A percentile compares a stretch with the other conserved stretches of the same genome.
Evolutionary conservation across 2,797 vertebrate genomes (phyloP).

Genomic region (Clarias laeviceps): DNA sequence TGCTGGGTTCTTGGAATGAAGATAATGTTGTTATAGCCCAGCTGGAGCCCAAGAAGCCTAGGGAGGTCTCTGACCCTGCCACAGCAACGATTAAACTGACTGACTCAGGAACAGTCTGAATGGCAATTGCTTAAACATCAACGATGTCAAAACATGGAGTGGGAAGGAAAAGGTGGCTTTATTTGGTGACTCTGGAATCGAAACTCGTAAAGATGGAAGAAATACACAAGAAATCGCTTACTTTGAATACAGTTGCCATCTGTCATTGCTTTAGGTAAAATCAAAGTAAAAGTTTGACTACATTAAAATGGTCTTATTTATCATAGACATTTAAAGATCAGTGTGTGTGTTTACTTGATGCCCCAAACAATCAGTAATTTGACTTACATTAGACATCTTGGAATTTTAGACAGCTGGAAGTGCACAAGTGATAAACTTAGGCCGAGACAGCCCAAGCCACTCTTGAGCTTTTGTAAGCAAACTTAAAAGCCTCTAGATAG

Average conservation of each 20-base stretch:
- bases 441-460: neutral
- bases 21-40: slow-evolving; percentile 67
- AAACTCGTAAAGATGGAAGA: neutral
- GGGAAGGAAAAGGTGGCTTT: slow-evolving; percentile 5
- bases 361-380: neutral
- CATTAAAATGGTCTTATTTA: neutral
- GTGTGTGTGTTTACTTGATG: neutral
- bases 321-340: neutral
- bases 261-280: neutral
- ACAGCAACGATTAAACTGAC: slow-evolving; percentile 47
- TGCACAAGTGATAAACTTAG: neutral
- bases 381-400: neutral
- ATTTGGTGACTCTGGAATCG: slow-evolving; percentile 22
- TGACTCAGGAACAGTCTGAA: slow-evolving; percentile 30
- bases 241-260: slow-evolving; percentile 26
- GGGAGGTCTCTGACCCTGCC: slow-evolving; percentile 47
- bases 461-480: slow-evolving; percentile 44
- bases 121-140: slow-evolving; percentile 36
- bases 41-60: slow-evolving; percentile 62
- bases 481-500: slow-evolving; percentile 44
- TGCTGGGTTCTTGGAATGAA: slow-evolving; percentile 42
- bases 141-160: slow-evolving; percentile 38
- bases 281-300: neutral
- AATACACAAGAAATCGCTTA: neutral
- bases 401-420: neutral